A percentile compares a stretch with the other conserved stretches of the same genome.
phyloP scores from a whole-genome alignment of 1,140 invertebrate species.

The Ceratosolen solmsi region DNA sequence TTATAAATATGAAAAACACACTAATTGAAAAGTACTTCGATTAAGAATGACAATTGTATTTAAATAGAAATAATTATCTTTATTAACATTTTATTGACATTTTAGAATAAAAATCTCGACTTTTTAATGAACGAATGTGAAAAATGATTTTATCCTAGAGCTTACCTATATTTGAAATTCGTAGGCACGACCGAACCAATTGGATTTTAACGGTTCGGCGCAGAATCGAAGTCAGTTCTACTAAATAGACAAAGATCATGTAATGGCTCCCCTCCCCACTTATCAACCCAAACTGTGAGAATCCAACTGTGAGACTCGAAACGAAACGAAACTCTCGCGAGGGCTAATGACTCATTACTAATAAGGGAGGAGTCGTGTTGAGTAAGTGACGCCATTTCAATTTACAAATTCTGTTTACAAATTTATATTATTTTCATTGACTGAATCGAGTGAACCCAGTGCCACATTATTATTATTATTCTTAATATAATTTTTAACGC shows the following conservation, averaged over 20 bases:
- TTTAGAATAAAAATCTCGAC: no score
- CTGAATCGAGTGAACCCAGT: background rate
- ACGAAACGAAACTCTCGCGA: background rate
- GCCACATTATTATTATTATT: background rate
- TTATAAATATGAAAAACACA: no score
- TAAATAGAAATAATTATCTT: no score
- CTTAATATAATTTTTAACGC: background rate
- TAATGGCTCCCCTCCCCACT: background rate
- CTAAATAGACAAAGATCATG: background rate
- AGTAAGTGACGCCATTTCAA: conserved; percentile 24
- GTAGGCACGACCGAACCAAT: background rate
- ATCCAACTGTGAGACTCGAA: background rate
- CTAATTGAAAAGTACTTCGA: no score
- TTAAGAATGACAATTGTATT: no score
- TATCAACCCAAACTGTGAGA: background rate
- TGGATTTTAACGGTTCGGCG: background rate
- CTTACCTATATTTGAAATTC: background rate
- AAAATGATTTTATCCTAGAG: no score
- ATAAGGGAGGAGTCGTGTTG: conserved; percentile 44
- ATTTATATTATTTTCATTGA: background rate
- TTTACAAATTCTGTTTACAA: conserved; percentile 9
- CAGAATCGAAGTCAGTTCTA: background rate
- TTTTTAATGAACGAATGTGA: no score
- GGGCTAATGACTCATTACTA: conserved; percentile 48
- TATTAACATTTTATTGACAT: no score